These are phyloP conservation scores for Meleagris gallopavo DNA, from an alignment of 2,113 vertebrate species.

Conservation along the genomic window DNA sequence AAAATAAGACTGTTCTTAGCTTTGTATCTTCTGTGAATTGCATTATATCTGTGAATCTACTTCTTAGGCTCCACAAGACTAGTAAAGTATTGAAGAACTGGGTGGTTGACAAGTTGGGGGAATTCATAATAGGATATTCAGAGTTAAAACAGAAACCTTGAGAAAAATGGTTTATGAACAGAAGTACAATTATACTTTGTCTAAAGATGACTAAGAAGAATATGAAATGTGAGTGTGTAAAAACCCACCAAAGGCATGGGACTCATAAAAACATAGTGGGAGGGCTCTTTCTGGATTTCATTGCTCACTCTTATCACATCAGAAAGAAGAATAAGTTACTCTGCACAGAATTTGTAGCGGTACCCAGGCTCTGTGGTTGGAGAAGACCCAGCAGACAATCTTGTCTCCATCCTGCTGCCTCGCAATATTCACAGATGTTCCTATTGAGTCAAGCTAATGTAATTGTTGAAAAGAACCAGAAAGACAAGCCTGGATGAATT, in stretches of 20 bases:
- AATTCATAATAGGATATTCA: background rate
- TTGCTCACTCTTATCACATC: background rate
- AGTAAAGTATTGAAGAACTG: slow-evolving; percentile 18
- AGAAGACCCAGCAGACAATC: slow-evolving; percentile 19
- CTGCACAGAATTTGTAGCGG: background rate
- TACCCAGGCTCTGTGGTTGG: background rate
- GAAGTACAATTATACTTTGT: background rate
- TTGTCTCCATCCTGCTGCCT: background rate
- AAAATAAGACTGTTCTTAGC: background rate
- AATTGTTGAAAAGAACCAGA: slow-evolving; percentile 6
- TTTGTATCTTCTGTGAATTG: slow-evolving; percentile 5
- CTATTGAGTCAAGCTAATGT: background rate
- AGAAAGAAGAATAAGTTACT: background rate
- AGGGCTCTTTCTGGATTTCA: background rate
- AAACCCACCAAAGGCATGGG: background rate
- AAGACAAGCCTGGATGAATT: slow-evolving; percentile 36
- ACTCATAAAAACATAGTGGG: background rate
- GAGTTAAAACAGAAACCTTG: slow-evolving; percentile 4
- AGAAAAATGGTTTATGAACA: background rate
- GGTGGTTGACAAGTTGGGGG: background rate
- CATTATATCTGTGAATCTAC: background rate
- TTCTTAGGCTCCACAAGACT: slow-evolving; percentile 1
- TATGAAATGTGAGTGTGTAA: background rate
- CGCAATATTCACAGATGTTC: background rate
- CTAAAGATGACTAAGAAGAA: slow-evolving; percentile 38